A percentile compares a stretch with the other conserved stretches of the same genome.
These are phyloP conservation scores for Thymelicus sylvestris DNA, from an alignment of 2,888 invertebrate genomes.

Conservation along the genomic window DNA sequence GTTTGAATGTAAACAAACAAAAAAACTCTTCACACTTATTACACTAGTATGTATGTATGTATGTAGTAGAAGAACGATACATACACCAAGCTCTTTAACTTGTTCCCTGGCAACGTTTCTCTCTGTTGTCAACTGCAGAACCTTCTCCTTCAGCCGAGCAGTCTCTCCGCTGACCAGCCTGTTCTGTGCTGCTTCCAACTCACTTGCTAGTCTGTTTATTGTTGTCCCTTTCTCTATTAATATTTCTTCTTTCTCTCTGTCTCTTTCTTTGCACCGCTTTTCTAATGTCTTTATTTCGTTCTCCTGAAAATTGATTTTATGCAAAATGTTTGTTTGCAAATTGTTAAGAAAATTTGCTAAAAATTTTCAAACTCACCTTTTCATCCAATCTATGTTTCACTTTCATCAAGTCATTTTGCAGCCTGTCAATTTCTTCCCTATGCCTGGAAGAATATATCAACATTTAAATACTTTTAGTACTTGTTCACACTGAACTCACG, in stretches of 20 bases:
- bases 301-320: slow-evolving; percentile 55
- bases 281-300: slow-evolving; percentile 83
- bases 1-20: too few species aligned
- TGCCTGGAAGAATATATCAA: slow-evolving; percentile 56
- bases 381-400: slow-evolving; percentile 82
- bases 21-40: too few species aligned
- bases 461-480: background rate
- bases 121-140: slow-evolving; percentile 74
- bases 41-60: too few species aligned
- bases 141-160: slow-evolving; percentile 69
- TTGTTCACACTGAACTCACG: too few species aligned
- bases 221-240: slow-evolving; percentile 86
- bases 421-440: slow-evolving; percentile 80
- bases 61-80: slow-evolving; percentile 41
- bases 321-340: background rate
- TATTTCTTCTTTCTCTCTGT: slow-evolving; percentile 85
- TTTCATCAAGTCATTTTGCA: slow-evolving; percentile 82
- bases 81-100: slow-evolving; percentile 80
- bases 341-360: background rate
- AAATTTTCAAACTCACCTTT: slow-evolving; percentile 66
- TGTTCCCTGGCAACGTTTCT: slow-evolving; percentile 80
- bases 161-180: slow-evolving; percentile 71
- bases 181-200: slow-evolving; percentile 85
- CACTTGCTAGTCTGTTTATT: slow-evolving; percentile 86
- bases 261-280: slow-evolving; percentile 81